These are phyloP conservation scores for Apodemus speciosus DNA, from an alignment of 2,113 vertebrate species.

Conservation along the genomic window DNA sequence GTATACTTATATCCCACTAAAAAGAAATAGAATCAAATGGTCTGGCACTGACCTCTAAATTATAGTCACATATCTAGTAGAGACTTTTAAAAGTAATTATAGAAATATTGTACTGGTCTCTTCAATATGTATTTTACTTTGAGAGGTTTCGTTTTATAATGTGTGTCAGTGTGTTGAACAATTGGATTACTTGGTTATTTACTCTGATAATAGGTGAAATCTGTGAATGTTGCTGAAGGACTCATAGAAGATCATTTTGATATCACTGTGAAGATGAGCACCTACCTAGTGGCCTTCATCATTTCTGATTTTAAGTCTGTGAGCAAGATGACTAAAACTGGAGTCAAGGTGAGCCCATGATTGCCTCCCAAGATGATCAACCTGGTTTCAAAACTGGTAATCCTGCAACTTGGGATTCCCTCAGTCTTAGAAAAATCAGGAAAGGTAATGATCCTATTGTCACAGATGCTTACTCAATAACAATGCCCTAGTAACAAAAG, in stretches of 20 bases:
- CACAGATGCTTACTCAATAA: background rate
- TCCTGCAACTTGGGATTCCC: background rate
- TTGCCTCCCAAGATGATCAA: background rate
- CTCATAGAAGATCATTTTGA: slow-evolving; percentile 94
- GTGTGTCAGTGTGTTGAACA: background rate
- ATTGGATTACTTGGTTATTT: background rate
- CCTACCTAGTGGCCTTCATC: slow-evolving; percentile 94
- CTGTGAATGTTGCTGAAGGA: slow-evolving; percentile 84
- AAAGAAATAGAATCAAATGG: background rate
- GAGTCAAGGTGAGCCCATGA: slow-evolving; percentile 88
- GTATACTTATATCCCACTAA: slow-evolving; percentile 35
- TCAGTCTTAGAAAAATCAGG: background rate
- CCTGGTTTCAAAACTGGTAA: slow-evolving; percentile 11
- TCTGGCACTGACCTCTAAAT: slow-evolving; percentile 7
- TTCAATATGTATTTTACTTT: background rate
- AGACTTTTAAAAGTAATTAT: slow-evolving; percentile 19
- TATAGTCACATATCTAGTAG: background rate
- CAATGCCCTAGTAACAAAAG: background rate
- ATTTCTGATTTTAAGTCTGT: slow-evolving; percentile 93
- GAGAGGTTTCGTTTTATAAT: slow-evolving; percentile 7
- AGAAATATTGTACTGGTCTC: background rate
- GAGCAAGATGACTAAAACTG: slow-evolving; percentile 89
- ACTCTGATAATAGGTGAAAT: slow-evolving; percentile 86
- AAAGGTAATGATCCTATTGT: background rate
- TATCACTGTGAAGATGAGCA: slow-evolving; percentile 94